Evolutionary conservation across 2,888 invertebrate species (phyloP), one percentile per base, ranked within the genome.

Genomic region (Drosophila nr. perissopoda): DNA sequence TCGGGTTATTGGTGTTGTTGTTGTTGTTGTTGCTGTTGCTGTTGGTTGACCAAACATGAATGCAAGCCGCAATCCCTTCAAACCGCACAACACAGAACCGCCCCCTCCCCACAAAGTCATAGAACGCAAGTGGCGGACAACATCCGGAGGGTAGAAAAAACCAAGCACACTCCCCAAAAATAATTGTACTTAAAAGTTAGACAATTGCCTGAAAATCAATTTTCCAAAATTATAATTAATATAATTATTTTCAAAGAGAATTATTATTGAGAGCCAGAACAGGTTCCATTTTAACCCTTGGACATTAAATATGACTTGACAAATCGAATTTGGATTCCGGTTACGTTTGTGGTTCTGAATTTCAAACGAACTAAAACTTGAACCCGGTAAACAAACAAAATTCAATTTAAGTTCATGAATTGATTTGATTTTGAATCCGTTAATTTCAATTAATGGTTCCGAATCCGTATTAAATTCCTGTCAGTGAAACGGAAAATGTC

Each of bases 1-100:
- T 53, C 45, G 8, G 45, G 8, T 45, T 45, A 45, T 45, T 45
- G 25, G 25, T 38, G 38, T 18, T 8, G 49, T 49, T 61, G 57
- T 73, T 64, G 82, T 68, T 25, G 58, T 34, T 21, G 25, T 69
- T 58, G 49, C 29, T 40, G 25, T 53, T 52, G 84, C 65, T 70
- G 85, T 71, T 31, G 58, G 62, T 51, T 71, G 66, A 57, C 80
- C 82, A 89, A 76, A 82, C 80, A 85, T 67, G 69, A 79, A 73
- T 68, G 61, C 51, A 64, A 56, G 52, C 64, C 74, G 59, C 72
- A 60, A 33, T 27, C 52, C 36, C 25, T 45, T n/a, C 66, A 76
- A 31, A 49, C n/a, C 27, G 16, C 61, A 42, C 42, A 69, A 16
- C 33, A 69, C 27, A 69, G 34, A 38, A 1, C 18, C 42, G n/a